Evolutionary conservation across 2,113 vertebrate genomes (phyloP).

Genomic region (Urocolius indicus): DNA sequence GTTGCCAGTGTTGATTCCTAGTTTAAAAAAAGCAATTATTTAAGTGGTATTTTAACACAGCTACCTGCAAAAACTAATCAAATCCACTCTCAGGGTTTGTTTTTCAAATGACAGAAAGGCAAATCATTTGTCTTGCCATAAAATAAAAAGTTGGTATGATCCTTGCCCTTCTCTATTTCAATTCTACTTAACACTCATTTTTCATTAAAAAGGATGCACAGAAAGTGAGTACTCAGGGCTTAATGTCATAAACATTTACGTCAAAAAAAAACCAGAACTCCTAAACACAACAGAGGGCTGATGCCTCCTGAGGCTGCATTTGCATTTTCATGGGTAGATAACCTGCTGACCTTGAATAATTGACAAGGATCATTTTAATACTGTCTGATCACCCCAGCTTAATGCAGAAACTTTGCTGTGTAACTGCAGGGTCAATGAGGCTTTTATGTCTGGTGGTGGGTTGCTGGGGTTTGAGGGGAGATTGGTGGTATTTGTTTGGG

Average conservation of each 20-base stretch:
- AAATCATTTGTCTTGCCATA: background rate
- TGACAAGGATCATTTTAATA: background rate
- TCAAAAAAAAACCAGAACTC: background rate
- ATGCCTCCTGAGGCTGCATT: background rate
- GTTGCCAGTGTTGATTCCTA: background rate
- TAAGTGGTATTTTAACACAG: background rate
- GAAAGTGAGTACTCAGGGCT: background rate
- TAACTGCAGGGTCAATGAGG: background rate
- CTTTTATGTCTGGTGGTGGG: background rate
- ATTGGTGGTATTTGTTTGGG: background rate
- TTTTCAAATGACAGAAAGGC: background rate
- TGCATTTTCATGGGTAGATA: background rate
- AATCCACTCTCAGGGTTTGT: background rate
- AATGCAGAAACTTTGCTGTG: background rate
- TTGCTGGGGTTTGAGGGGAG: background rate
- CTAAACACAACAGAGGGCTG: background rate
- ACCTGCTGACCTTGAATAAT: background rate
- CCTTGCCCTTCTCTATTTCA: background rate
- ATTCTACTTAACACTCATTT: background rate
- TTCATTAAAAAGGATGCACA: background rate
- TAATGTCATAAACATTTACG: background rate
- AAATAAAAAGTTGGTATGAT: background rate
- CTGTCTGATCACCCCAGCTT: background rate
- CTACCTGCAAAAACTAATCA: background rate
- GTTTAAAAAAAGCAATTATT: background rate